Evolutionary conservation across 2,113 vertebrate species (phyloP), one percentile per base, ranked within the genome.

Genomic region (Passer domesticus): DNA sequence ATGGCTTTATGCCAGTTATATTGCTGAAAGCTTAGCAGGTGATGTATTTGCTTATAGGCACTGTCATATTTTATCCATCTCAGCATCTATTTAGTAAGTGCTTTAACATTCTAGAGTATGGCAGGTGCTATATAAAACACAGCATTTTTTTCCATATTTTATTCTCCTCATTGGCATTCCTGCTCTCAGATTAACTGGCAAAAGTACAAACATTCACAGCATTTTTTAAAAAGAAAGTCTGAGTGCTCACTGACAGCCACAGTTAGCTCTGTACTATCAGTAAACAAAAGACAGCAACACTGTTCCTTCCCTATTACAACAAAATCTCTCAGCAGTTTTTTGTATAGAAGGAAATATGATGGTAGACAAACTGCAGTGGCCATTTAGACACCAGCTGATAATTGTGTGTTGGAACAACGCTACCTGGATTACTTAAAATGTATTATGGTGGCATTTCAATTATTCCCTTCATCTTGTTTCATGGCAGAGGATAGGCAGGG

Each of bases 141-240:
- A 86, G 72, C 87, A 92, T 92, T 96, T 73, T 87, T 96, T 96
- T 94, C 76, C 85, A 92, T 91, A 94, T 78, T 96, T 94, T 88
- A 81, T 68, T 89, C 28, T 63, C 41, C 56, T 86, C 53, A 9
- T 18, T 79, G 85, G 62, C 88, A 92, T 84, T 73, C 46, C 72
- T 35, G 31, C 69, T 87, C 53, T 58, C 28, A 78, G 70, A 95
- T 93, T 70, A 96, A 77, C 86, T 85, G 87, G 90, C 83, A 93
- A 72, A 73, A 83, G 14, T 53, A 95, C 59, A 96, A 87, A 94
- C 28, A 90, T 39, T 86, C 80, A 90, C n/a, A 85, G 44, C 43
- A 80, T 85, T 67, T 77, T 78, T 18, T 22, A 72, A 87, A 84
- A 83, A 47, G 5, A 28, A 87, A 62, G 62, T 73, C 27, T 66